Percentiles rank a stretch among this genome's conserved stretches.
Evolutionary conservation across 2,888 invertebrate genomes (phyloP).

Genomic region (Drosophila crucigera): DNA sequence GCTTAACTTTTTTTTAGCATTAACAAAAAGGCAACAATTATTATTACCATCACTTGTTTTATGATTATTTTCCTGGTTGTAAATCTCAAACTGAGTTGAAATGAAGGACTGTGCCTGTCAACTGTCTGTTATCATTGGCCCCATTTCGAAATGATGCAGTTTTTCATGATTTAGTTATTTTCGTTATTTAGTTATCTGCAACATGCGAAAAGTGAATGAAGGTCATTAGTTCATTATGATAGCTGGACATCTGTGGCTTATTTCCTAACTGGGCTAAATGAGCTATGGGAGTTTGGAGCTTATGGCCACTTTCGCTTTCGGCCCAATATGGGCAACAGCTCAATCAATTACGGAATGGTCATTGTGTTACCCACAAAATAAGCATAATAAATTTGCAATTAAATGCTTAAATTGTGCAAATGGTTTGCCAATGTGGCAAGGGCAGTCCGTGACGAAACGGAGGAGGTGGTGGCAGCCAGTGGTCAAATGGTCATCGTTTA

Average conservation of each 20-base stretch:
- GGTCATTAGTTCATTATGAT: conserved; percentile 38
- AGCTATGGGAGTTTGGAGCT: conserved; percentile 1
- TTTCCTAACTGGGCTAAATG: neutral
- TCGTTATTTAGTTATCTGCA: neutral
- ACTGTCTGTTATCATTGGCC: neutral
- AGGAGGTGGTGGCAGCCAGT: conserved; percentile 2
- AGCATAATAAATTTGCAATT: conserved; percentile 79
- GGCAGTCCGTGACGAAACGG: neutral
- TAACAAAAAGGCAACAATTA: neutral
- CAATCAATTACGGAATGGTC: conserved; percentile 72
- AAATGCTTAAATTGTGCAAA: conserved; percentile 77
- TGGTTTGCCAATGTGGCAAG: conserved; percentile 62
- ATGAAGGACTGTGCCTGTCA: neutral
- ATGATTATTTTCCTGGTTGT: neutral
- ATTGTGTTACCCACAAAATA: conserved; percentile 62
- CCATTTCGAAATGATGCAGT: neutral
- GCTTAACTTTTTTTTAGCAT: no score
- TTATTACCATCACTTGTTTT: no score
- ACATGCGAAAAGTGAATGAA: conserved; percentile 4
- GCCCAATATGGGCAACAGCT: conserved; percentile 47
- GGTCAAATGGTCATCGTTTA: conserved; percentile 59
- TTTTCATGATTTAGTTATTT: neutral
- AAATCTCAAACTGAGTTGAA: neutral
- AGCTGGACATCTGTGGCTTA: conserved; percentile 29
- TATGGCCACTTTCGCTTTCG: conserved; percentile 47